Evolutionary conservation across 2,797 vertebrate genomes (phyloP).

Genomic region (Chloroceryle inda): DNA sequence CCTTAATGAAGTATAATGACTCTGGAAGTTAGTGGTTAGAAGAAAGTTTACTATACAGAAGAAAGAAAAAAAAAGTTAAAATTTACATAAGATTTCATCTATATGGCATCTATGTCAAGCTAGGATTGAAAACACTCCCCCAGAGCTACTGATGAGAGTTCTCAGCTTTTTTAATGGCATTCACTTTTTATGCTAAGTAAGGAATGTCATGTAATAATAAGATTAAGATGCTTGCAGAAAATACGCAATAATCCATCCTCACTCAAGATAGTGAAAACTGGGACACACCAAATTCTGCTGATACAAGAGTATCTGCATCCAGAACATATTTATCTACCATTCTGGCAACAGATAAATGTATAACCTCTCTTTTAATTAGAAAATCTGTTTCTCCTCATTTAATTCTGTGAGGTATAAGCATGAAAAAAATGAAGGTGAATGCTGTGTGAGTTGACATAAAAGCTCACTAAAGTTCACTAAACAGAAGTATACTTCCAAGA

Average conservation of each 20-base stretch:
- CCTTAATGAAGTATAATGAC: not conserved
- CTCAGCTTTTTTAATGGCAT: not conserved
- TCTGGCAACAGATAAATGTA: not conserved
- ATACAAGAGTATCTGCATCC: not conserved
- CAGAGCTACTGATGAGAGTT: not conserved
- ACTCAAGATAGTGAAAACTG: not conserved
- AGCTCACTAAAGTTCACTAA: not conserved
- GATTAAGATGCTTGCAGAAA: slow-evolving; percentile 32
- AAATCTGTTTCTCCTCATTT: not conserved
- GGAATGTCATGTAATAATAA: not conserved
- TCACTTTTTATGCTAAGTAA: slow-evolving; percentile 36
- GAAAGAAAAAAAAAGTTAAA: not conserved
- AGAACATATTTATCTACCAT: not conserved
- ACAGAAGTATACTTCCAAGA: not conserved
- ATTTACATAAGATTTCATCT: slow-evolving; percentile 31
- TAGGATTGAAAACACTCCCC: not conserved
- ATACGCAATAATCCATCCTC: not conserved
- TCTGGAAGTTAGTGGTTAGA: not conserved
- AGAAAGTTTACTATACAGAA: not conserved
- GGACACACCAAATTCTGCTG: slow-evolving; percentile 23
- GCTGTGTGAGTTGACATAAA: not conserved
- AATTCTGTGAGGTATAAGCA: not conserved
- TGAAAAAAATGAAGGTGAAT: not conserved
- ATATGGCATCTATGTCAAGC: slow-evolving; percentile 7
- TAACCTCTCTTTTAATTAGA: not conserved